Evolutionary conservation across 2,113 vertebrate genomes (phyloP), one percentile per base, ranked within the genome.

Genomic region (Larimichthys crocea): DNA sequence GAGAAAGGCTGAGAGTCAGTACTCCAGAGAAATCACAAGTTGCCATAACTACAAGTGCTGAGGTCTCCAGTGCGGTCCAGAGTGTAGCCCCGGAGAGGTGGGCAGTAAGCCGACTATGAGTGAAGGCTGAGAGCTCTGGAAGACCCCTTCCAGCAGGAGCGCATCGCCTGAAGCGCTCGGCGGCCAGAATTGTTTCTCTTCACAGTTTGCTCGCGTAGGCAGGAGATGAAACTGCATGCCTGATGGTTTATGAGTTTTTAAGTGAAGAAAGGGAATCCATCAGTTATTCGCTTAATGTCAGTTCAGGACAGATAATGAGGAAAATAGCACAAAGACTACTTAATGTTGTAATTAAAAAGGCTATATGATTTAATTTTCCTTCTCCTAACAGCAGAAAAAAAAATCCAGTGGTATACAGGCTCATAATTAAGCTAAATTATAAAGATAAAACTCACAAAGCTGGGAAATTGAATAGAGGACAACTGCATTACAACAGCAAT

Each of bases 11-110:
- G 40, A 48, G 70, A 88, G 79, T 73, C 62, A 20, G 79, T 77
- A 31, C 89, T 82, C 85, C 77, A 74, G 82, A 88, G 86, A 84
- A 91, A 92, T 91, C 89, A 83, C 84, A 87, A 81, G 87, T 88
- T 86, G 74, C 74, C 85, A 86, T 81, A 85, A 90, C 86, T 85
- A 79, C 89, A 84, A 86, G 84, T 83, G 79, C 76, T 61, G 71
- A 82, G 85, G 90, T 80, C 81, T 91, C 57, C 24, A 40, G 80
- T 46, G 76, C 48, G 15, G 84, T 83, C 70, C 75, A 46, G 76
- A 79, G 85, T 61, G 66, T 59, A 63, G 87, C 86, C 85, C 83
- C 17, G 52, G 73, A 83, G 87, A 87, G 80, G 69, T 68, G 83
- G 87, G 88, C 76, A 76, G 86, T 56, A 66, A 81, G 88, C 86